A percentile compares a stretch with the other conserved stretches of the same genome.
These are phyloP conservation scores for Drosophila borealis DNA, from an alignment of 2,888 invertebrate species.

Conservation along the genomic window DNA sequence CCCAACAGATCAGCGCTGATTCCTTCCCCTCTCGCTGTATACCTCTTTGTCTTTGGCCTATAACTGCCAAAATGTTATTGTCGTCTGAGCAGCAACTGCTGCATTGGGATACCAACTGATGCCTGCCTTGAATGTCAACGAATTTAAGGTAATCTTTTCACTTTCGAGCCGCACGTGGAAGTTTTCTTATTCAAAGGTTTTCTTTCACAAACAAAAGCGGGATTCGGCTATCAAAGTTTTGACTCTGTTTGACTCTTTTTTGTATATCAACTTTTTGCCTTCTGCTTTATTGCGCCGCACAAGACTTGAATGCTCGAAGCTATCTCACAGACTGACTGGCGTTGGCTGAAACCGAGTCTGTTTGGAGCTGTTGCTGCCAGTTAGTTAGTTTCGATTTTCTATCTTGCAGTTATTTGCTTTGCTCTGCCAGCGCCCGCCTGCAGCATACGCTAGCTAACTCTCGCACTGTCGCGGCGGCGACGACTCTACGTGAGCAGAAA, in stretches of 20 bases:
- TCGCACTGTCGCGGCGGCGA: slow-evolving; percentile 40
- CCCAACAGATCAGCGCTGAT: slow-evolving; percentile 9
- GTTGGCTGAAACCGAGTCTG: slow-evolving; percentile 51
- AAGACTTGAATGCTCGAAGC: slow-evolving; percentile 63
- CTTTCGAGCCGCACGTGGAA: slow-evolving; percentile 38
- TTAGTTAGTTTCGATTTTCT: slow-evolving; percentile 46
- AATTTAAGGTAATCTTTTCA: slow-evolving; percentile 39
- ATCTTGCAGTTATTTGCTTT: slow-evolving; percentile 52
- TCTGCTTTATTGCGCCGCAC: slow-evolving; percentile 25
- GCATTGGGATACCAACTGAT: slow-evolving; percentile 30
- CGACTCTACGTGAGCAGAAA: slow-evolving; percentile 70
- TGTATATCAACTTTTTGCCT: slow-evolving; percentile 2
- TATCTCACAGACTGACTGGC: slow-evolving; percentile 69
- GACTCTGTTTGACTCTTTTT: slow-evolving; percentile 9
- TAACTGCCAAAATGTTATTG: slow-evolving; percentile 50
- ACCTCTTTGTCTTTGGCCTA: slow-evolving; percentile 51
- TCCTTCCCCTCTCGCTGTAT: slow-evolving; percentile 4
- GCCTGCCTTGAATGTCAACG: slow-evolving; percentile 39
- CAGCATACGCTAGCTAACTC: slow-evolving; percentile 38
- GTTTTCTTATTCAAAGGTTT: slow-evolving; percentile 46
- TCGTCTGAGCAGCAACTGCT: slow-evolving; percentile 33
- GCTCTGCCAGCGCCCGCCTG: slow-evolving; percentile 24
- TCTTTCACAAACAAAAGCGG: slow-evolving; percentile 50
- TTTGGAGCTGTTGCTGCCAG: slow-evolving; percentile 40
- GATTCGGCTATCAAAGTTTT: slow-evolving; percentile 32